Evolutionary conservation across 2,888 invertebrate genomes (phyloP), one percentile per base, ranked within the genome.

Genomic region (Chrysomela aeneicollis): DNA sequence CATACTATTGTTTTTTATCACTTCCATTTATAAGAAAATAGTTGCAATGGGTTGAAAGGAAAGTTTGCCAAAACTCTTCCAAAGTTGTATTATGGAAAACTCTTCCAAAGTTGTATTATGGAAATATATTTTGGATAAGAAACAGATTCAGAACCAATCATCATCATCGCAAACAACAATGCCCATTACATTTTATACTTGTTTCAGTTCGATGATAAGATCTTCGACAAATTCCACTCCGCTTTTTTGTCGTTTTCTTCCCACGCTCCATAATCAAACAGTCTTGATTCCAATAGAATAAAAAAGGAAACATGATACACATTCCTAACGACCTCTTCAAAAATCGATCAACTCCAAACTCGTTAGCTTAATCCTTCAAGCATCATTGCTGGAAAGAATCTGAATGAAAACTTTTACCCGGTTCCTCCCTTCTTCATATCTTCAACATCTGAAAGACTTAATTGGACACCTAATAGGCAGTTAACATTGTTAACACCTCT

Each of bases 401-500:
- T 42, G 42, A 42, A 42, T 42, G 42, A 42, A 42, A 15, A 42
- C 15, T 15, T n/a, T 2, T 2, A 42, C n/a, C 42, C 6, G 15
- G 12, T n/a, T 42, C 42, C 3, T 57, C 46, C 5, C 18, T 57
- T 17, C 18, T 2, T 18, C 37, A 12, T 50, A 49, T 59, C 51
- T 12, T 18, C 47, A 26, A 47, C 17, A 59, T 50, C 51, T 50
- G 59, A 17, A 50, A 26, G 57, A 22, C 42, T 52, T 64, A 61
- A 64, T 64, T 64, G 64, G 61, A 61, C 60, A 49, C 58, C 51
- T 53, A 64, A 64, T 64, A 61, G 64, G 49, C 61, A 64, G 53
- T 61, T 49, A 64, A 64, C 61, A 55, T 26, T 52, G 64, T 64
- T 64, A 60, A 64, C 64, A 64, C 64, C 55, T 61, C 51, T 61